Evolutionary conservation across 2,113 vertebrate species (phyloP).

Genomic region (Camelus bactrianus): DNA sequence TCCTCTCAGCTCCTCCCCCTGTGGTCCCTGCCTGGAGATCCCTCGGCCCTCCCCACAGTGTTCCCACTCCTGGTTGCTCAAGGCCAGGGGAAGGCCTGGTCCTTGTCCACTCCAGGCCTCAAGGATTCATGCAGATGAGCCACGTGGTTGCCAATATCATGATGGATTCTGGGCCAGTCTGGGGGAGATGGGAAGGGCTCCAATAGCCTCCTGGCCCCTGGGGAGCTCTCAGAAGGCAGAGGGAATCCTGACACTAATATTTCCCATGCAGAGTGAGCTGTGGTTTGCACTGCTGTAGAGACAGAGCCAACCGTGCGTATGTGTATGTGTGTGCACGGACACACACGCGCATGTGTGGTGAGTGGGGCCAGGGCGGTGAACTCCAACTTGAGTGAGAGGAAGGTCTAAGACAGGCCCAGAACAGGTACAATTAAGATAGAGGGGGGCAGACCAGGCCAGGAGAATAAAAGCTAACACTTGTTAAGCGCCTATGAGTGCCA

Average conservation of each 20-base stretch:
- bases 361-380: background rate
- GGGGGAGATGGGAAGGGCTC: accelerated
- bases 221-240: background rate
- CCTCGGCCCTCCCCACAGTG: background rate
- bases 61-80: no score
- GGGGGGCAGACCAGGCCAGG: background rate
- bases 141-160: background rate
- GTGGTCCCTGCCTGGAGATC: background rate
- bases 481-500: no score
- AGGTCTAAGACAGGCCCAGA: background rate
- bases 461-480: background rate
- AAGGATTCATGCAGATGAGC: background rate
- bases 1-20: accelerated
- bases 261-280: background rate
- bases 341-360: accelerated
- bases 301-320: background rate
- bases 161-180: background rate
- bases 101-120: background rate
- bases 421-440: background rate
- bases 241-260: background rate
- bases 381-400: background rate
- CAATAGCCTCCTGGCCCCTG: no score
- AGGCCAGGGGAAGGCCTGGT: background rate
- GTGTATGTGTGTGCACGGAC: background rate
- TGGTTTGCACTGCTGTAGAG: background rate